Evolutionary conservation across 2,888 invertebrate genomes (phyloP).

Genomic region (Cheiracanthium punctorium): DNA sequence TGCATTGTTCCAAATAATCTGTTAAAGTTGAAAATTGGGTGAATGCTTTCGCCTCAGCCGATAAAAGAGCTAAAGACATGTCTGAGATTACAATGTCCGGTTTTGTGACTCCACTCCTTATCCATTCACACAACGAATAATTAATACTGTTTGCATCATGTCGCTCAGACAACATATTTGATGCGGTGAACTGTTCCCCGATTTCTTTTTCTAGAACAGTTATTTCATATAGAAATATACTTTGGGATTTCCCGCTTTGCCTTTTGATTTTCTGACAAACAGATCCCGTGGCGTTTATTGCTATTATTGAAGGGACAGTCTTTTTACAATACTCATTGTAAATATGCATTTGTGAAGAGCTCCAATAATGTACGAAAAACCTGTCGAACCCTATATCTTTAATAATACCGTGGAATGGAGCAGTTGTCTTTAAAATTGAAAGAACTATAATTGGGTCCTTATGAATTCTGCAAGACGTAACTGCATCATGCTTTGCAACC

Average conservation of each 20-base stretch:
- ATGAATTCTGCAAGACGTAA: not conserved
- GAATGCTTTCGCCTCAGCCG: not conserved
- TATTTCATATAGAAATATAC: constrained; percentile 1
- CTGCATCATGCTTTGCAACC: not conserved
- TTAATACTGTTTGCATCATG: constrained; percentile 2
- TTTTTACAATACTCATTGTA: not conserved
- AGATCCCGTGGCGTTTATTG: not conserved
- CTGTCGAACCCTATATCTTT: not conserved
- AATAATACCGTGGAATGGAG: not conserved
- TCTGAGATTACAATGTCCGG: not conserved
- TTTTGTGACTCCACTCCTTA: not conserved
- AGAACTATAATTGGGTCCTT: not conserved
- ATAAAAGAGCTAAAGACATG: too few species aligned
- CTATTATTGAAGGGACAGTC: not conserved
- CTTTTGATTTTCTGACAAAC: not conserved
- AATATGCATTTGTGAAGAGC: not conserved
- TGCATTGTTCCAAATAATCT: not conserved
- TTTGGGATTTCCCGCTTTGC: not conserved
- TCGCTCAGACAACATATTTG: not conserved
- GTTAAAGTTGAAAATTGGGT: too few species aligned
- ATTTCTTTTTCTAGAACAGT: not conserved
- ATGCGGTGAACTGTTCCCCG: not conserved
- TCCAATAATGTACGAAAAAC: constrained; percentile 6
- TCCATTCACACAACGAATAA: not conserved
- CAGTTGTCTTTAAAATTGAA: not conserved